Evolutionary conservation across 2,113 vertebrate genomes (phyloP), one percentile per base, ranked within the genome.

Genomic region (Cichladusa arquata): DNA sequence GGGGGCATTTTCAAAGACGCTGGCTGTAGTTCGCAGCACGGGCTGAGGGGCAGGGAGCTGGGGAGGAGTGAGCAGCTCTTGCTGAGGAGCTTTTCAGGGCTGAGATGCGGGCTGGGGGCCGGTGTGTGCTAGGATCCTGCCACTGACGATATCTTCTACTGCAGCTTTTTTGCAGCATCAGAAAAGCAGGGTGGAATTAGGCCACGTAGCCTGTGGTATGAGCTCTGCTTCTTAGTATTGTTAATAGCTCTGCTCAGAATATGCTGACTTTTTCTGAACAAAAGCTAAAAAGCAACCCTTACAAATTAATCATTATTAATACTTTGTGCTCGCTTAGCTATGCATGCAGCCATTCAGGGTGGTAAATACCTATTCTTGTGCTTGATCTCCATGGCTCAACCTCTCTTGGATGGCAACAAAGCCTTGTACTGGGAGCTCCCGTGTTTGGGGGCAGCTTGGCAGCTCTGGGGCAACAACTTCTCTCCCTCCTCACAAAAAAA

Each of bases 161-260:
- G 91, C 81, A 71, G 88, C 45, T 88, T 91, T 86, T 84, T 76
- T 82, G 47, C 88, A 90, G 85, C 90, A 85, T 93, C 66, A 80
- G 81, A 94, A 86, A 95, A 92, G 84, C 60, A 64, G 91, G 65
- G 81, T 89, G 73, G 93, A 95, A 94, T 81, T 88, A 94, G 92
- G 94, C 81, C 84, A 64, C 3, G 50, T 81, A 74, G 94, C 88
- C 96, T 71, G 91, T 93, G 91, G 81, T 89, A 93, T 2, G 19
- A 74, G 91, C 74, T 77, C 88, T 86, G 90, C 86, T 79, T 64
- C 76, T 92, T 90, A 80, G 64, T 90, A 71, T 76, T 93, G 72
- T 83, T 93, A 86, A 69, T 64, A 70, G 86, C 90, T 79, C 69
- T 48, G 74, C 64, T 90, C 67, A 66, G 85, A 92, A 94, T 81